Base-by-base conservation (phyloP, 2,797 vertebrate genomes). In the Paedocypris micromegethes region DNA sequence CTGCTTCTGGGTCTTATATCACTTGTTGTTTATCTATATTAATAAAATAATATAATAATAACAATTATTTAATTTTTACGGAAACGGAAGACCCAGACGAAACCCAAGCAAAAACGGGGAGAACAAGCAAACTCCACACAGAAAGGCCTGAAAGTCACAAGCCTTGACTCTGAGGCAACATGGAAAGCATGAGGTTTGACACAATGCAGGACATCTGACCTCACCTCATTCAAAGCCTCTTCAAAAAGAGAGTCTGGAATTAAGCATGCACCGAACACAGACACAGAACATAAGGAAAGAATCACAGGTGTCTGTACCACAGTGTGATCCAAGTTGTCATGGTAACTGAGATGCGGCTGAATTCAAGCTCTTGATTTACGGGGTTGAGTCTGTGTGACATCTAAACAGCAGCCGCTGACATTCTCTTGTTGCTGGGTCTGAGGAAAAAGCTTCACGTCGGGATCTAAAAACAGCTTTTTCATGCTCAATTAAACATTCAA, bases 401-500 rank as follows among this genome's bases (percentile, higher is more conserved):
- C 55, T 75, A 80, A 86, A 82, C 76, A 74, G 72, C 55, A 72
- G 40, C 48, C 40, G 66, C 66, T 44, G 54, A 70, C 60, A 80
- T 80, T 77, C 64, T 54, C 60, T 59, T 37, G 44, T 76, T 66
- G 57, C 70, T 66, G 58, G 73, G 60, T 67, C 73, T 55, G 69
- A 67, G 57, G 61, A 68, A 72, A 66, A 50, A 52, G 58, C 65
- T 74, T 64, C 45, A 51, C 23, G 57, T 68, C 50, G 49, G 9
- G 23, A 48, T 71, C 72, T 76, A 73, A 79, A 73, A 79, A 74
- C 62, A 73, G 71, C 66, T 63, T 78, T 69, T 76, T 76, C 68
- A 79, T 47, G 43, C 73, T 60, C 71, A 77, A 78, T 82, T 83
- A 81, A 74, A 73, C 66, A 66, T 76, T 79, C 80, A 79, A 74